These are phyloP conservation scores for Nowickia ferox DNA, from an alignment of 2,888 invertebrate species.

Conservation along the genomic window DNA sequence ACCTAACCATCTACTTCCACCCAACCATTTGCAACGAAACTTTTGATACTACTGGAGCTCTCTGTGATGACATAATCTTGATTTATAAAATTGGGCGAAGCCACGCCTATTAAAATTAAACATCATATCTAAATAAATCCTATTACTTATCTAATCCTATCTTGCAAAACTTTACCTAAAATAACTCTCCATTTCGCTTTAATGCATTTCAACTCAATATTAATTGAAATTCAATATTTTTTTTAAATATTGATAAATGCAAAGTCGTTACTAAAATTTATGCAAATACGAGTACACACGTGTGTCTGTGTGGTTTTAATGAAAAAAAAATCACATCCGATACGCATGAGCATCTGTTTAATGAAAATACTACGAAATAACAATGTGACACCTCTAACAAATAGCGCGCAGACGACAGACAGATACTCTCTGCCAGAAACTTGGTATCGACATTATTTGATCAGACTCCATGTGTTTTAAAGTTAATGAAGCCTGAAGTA, in stretches of 20 bases:
- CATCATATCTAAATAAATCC: too few species aligned
- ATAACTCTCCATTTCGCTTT: not conserved
- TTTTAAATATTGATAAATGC: constrained; percentile 30
- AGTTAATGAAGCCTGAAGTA: constrained; percentile 65
- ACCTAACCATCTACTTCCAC: too few species aligned
- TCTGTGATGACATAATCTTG: too few species aligned
- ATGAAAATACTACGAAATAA: constrained; percentile 12
- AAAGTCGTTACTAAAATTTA: constrained; percentile 20
- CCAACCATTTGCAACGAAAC: too few species aligned
- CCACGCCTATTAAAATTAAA: too few species aligned
- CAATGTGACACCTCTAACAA: constrained; percentile 55
- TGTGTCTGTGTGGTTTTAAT: constrained; percentile 65
- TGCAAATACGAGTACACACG: constrained; percentile 28
- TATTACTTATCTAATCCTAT: too few species aligned
- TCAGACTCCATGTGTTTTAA: constrained; percentile 27
- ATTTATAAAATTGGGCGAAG: too few species aligned
- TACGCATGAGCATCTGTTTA: constrained; percentile 70
- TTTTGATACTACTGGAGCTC: too few species aligned
- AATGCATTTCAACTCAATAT: constrained; percentile 12
- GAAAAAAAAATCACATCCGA: constrained; percentile 56
- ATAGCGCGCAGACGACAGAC: constrained; percentile 3
- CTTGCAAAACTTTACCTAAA: too few species aligned
- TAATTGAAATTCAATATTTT: constrained; percentile 18
- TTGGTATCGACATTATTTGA: constrained; percentile 31
- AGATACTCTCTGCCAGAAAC: constrained; percentile 5